Evolutionary conservation across 2,797 vertebrate genomes (phyloP), one percentile per base, ranked within the genome.

Genomic region (Anisognathus igniventris): DNA sequence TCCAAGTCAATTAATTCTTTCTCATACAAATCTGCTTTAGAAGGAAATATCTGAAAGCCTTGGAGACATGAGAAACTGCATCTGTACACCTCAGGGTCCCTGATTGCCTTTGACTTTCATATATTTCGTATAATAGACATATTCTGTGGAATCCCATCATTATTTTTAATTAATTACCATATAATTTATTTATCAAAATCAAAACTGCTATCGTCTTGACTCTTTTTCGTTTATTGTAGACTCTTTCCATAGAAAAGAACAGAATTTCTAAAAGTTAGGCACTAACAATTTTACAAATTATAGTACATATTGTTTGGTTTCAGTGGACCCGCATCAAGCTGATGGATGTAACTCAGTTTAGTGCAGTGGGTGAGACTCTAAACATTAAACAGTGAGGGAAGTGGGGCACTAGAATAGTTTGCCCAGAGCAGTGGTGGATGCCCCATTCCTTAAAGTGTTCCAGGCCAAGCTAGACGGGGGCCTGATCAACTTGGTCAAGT

Each of bases 271-370:
- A 61, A 54, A 30, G 1, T 2, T 77, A 7, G 24, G 8, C 28
- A 30, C 3, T 20, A 44, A n/a, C 6, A 50, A 9, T 68, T 70
- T 23, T 51, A 30, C 3, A 74, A 64, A 33, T 40, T 50, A 14
- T 20, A 53, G 12, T 13, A 71, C 65, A 48, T 40, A 31, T 21
- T 45, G 6, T 27, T 62, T 25, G n/a, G 24, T 35, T 64, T 57
- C 12, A 22, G 18, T 51, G 4, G 6, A 45, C 5, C 6, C 1
- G 0, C 28, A 27, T 51, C 17, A 48, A 22, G 20, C 7, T n/a
- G 19, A 62, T 28, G 27, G 16, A 20, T 68, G 13, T 24, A 37
- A 40, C 19, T 2, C 13, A 30, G 5, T 70, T 44, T 14, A 44
- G 14, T 44, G 40, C 8, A 19, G 20, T 39, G 44, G 20, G 62